These are phyloP conservation scores for Trissolcus basalis DNA, from an alignment of 1,140 invertebrate genomes.

Conservation along the genomic window DNA sequence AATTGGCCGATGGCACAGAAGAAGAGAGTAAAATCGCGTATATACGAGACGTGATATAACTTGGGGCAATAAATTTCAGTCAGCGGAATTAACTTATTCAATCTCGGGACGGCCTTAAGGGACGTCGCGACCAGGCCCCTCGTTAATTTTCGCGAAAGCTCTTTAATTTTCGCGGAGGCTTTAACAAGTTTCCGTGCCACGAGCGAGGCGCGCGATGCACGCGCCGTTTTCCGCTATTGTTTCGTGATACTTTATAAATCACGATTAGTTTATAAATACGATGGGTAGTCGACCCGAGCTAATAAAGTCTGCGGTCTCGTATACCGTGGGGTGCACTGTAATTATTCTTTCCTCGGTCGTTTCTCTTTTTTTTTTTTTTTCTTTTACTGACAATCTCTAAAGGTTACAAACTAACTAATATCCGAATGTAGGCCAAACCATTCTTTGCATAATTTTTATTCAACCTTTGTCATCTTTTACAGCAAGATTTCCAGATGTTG, in stretches of 20 bases:
- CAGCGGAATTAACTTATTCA: constrained; percentile 66
- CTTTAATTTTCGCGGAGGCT: constrained; percentile 72
- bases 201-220: constrained; percentile 62
- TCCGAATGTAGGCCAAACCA: constrained; percentile 31
- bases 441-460: no score
- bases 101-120: constrained; percentile 62
- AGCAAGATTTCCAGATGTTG: no score
- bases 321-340: constrained; percentile 56
- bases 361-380: no score
- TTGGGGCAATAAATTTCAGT: constrained; percentile 62
- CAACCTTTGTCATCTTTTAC: no score
- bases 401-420: constrained; percentile 35
- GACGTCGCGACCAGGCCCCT: constrained; percentile 57
- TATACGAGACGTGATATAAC: constrained; percentile 53
- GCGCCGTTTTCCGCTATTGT: constrained; percentile 65
- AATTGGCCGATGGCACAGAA: constrained; percentile 52
- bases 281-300: constrained; percentile 42
- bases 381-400: constrained; percentile 58
- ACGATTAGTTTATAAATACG: constrained; percentile 73
- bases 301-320: constrained; percentile 63
- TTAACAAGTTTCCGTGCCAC: constrained; percentile 66
- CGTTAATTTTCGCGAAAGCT: constrained; percentile 71
- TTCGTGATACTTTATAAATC: constrained; percentile 71
- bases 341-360: constrained; percentile 60
- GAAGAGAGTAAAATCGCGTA: constrained; percentile 46